Base-by-base conservation (phyloP, 2,113 vertebrate species). In the Cynocephalus volans region DNA sequence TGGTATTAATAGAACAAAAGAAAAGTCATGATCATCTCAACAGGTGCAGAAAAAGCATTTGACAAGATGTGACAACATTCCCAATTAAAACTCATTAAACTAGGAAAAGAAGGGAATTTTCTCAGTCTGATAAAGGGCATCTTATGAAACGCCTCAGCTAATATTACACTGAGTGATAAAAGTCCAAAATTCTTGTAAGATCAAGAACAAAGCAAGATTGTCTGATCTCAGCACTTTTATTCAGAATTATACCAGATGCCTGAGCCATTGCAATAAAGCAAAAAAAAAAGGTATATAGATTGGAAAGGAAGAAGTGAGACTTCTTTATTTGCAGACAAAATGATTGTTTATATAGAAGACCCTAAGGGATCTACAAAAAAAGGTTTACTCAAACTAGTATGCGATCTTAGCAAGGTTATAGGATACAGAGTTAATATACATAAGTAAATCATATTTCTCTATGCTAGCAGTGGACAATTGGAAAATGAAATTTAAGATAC, bases 291-390 rank as follows among this genome's bases (percentile, higher is more conserved):
- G 13, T 31, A 79, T 23, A 18, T n/a, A 80, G 33, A 31, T 79
- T 19, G 28, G 60, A 88, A 92, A 86, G n/a, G 31, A 88, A 87
- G 21, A 83, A 69, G 60, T 87, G 65, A 82, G 72, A 58, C 56
- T 85, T 75, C 65, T 48, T 36, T 90, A 76, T 90, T 83, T 82
- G 36, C 2, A 60, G 33, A 81, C 2, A 60, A 33, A 7, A 23
- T 77, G 41, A 84, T 31, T 95, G 33, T 54, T 89, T 85, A 62
- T 69, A 77, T 60, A 62, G 58, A 41, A 70, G 85, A 36, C 48
- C 3, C 52, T 36, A 33, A 28, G 12, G 54, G 77, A 70, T 85
- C 41, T 52, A 70, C 13, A 23, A 10, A n/a, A 84, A 83, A 65
- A 86, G 62, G 4, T 75, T 82, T 88, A 50, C 28, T 58, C n/a